Conservation (phyloP, 2,888 invertebrate species). For the Metalampra italica region DNA sequence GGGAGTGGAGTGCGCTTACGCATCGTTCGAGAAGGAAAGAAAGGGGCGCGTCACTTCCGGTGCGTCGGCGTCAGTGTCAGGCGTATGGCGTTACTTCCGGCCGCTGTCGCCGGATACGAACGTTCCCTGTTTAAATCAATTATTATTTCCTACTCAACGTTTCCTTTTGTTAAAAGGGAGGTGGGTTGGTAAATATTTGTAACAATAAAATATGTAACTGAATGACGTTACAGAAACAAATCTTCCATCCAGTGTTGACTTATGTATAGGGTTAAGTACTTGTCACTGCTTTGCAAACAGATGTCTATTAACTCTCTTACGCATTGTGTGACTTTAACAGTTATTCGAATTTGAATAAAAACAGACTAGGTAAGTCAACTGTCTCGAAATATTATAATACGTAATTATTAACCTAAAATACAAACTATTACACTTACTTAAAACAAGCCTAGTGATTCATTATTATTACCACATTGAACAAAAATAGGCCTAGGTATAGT, state of each 20-base stretch:
- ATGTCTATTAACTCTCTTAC: no score
- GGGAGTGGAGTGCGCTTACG: slow-evolving; percentile 34
- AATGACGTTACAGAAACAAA: no score
- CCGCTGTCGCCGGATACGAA: slow-evolving; percentile 59
- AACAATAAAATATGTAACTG: no score
- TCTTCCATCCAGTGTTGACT: no score
- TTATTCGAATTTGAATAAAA: no score
- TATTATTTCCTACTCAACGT: slow-evolving; percentile 70
- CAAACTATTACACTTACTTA: neutral
- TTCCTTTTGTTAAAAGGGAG: slow-evolving; percentile 47
- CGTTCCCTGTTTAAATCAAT: slow-evolving; percentile 66
- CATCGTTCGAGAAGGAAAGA: slow-evolving; percentile 48
- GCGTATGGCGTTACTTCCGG: slow-evolving; percentile 68
- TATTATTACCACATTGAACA: neutral
- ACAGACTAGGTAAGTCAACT: no score
- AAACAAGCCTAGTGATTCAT: neutral
- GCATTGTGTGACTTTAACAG: no score
- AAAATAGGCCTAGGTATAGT: no score
- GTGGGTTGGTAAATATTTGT: slow-evolving; percentile 17
- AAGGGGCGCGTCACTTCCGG: slow-evolving; percentile 72
- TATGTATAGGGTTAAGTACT: no score
- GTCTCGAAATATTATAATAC: no score
- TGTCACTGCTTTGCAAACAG: no score
- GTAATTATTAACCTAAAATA: neutral
- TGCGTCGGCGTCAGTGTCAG: slow-evolving; percentile 36